A percentile compares a stretch with the other conserved stretches of the same genome.
Evolutionary conservation across 2,113 vertebrate genomes (phyloP).

Genomic region (Hipposideros armiger): DNA sequence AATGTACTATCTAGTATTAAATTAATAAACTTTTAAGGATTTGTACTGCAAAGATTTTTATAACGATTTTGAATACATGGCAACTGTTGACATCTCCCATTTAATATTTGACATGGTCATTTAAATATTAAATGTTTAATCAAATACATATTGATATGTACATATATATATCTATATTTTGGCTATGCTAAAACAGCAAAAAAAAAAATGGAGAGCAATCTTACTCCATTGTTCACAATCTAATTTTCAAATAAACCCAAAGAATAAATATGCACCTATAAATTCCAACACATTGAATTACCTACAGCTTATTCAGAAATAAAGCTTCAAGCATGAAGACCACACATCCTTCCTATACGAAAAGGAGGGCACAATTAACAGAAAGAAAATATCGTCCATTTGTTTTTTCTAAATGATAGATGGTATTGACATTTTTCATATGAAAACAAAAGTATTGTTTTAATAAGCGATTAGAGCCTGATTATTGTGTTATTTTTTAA

Average conservation of each 20-base stretch:
- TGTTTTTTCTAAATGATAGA: constrained; percentile 63
- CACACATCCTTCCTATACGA: constrained; percentile 55
- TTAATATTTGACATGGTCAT: constrained; percentile 83
- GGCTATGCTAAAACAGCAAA: constrained; percentile 82
- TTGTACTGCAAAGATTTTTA: constrained; percentile 77
- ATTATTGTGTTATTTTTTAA: background rate
- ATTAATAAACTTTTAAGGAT: constrained; percentile 66
- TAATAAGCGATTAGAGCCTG: constrained; percentile 60
- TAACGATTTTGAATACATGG: constrained; percentile 71
- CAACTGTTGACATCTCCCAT: constrained; percentile 77
- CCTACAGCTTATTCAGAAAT: constrained; percentile 80
- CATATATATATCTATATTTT: constrained; percentile 80
- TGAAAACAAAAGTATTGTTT: constrained; percentile 62
- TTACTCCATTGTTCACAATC: constrained; percentile 81
- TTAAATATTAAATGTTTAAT: constrained; percentile 84
- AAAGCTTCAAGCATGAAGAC: constrained; percentile 75
- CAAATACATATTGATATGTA: constrained; percentile 83
- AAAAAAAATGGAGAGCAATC: constrained; percentile 80
- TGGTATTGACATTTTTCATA: background rate
- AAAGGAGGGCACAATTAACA: constrained; percentile 66
- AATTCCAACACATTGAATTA: constrained; percentile 80
- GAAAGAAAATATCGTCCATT: constrained; percentile 38
- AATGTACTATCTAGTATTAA: constrained; percentile 72
- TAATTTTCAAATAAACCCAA: constrained; percentile 84
- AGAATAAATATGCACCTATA: constrained; percentile 75